A percentile compares a stretch with the other conserved stretches of the same genome.
phyloP scores from a whole-genome alignment of 2,888 invertebrate species.

The Oithona nana region DNA sequence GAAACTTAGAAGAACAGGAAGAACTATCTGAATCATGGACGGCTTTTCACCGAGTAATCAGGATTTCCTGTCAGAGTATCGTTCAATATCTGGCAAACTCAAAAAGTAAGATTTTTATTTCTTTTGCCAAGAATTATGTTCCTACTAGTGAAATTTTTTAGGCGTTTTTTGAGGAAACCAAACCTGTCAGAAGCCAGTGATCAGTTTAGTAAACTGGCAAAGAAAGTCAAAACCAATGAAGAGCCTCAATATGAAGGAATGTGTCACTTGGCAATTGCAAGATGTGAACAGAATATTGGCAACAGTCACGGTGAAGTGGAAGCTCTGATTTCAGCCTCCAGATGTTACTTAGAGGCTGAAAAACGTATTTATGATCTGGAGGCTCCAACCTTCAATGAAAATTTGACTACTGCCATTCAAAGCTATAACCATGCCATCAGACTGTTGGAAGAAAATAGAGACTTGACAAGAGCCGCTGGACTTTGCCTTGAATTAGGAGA shows the following conservation, averaged over 20 bases:
- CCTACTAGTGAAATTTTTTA: not conserved
- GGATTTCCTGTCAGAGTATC: conserved; percentile 5
- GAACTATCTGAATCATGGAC: too few relatives aligned
- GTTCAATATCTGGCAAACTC: not conserved
- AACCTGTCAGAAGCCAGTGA: conserved; percentile 6
- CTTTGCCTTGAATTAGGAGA: not conserved
- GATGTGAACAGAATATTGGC: conserved; percentile 8
- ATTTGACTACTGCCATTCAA: conserved; percentile 4
- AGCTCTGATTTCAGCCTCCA: not conserved
- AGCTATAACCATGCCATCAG: conserved; percentile 4
- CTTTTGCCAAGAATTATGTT: not conserved
- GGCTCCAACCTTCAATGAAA: not conserved
- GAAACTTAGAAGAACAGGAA: too few relatives aligned
- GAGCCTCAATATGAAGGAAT: conserved; percentile 8
- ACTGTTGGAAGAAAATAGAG: not conserved
- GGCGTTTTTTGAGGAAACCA: conserved; percentile 4
- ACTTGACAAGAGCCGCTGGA: not conserved
- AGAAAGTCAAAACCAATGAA: not conserved
- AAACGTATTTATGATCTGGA: not conserved
- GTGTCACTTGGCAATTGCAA: conserved; percentile 3
- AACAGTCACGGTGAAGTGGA: not conserved
- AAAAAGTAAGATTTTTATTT: not conserved
- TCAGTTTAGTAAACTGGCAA: conserved; percentile 5
- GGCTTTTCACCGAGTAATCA: not conserved
- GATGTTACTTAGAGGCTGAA: not conserved